Evolutionary conservation across 2,888 invertebrate species (phyloP).

Genomic region (Caenorhabditis uteleia): DNA sequence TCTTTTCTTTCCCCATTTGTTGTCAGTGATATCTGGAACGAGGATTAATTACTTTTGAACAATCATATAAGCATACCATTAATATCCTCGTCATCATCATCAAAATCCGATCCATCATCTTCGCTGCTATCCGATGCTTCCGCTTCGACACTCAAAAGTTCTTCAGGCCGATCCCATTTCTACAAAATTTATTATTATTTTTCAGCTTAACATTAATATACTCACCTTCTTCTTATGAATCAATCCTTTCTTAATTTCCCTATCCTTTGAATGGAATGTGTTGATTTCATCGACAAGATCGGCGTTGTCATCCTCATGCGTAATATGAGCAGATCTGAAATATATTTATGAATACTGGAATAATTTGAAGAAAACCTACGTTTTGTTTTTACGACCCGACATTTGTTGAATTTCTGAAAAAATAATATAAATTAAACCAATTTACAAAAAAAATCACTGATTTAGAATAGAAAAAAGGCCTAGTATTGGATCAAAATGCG

Average conservation of each 20-base stretch:
- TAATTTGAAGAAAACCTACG: conserved; percentile 22
- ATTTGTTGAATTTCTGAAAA: conserved; percentile 5
- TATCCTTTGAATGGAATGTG: conserved; percentile 52
- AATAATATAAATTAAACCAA: neutral
- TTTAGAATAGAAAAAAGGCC: too few species aligned
- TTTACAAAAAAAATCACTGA: neutral
- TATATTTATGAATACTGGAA: neutral
- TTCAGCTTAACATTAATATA: neutral
- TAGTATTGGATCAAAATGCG: too few species aligned
- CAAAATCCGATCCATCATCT: conserved; percentile 48
- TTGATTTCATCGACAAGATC: conserved; percentile 62
- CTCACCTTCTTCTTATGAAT: conserved; percentile 10
- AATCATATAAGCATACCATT: conserved; percentile 7
- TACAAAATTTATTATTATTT: conserved; percentile 4
- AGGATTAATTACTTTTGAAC: neutral
- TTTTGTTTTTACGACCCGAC: conserved; percentile 16
- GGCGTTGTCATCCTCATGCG: conserved; percentile 52
- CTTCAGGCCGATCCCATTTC: conserved; percentile 26
- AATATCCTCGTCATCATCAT: conserved; percentile 27
- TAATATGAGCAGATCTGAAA: conserved; percentile 41
- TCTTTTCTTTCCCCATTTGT: conserved; percentile 71
- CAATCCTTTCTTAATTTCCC: conserved; percentile 20
- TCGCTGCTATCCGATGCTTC: conserved; percentile 49
- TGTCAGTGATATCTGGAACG: conserved; percentile 51
- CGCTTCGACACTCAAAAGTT: conserved; percentile 60